These are phyloP conservation scores for Dendrolimus kikuchii DNA, from an alignment of 1,140 invertebrate species.

Conservation along the genomic window DNA sequence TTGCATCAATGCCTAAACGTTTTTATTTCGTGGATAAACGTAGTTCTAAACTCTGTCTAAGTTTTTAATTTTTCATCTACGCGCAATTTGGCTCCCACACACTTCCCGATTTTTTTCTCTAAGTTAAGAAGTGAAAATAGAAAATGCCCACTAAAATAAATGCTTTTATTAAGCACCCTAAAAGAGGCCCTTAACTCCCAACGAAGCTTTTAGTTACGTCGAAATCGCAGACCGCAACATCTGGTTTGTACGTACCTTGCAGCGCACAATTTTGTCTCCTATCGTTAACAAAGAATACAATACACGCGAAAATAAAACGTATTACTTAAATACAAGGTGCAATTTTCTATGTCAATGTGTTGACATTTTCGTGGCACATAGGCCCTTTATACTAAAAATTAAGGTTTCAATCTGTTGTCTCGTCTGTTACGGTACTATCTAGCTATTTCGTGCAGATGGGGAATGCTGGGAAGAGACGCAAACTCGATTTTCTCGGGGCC, in stretches of 20 bases:
- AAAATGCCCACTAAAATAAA: conserved; percentile 5
- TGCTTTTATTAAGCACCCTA: conserved; percentile 20
- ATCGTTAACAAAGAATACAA: conserved; percentile 17
- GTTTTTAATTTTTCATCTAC: no score
- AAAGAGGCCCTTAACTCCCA: conserved; percentile 40
- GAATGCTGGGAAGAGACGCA: conserved; percentile 42
- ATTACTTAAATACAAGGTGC: conserved; percentile 6
- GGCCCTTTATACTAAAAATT: conserved; percentile 26
- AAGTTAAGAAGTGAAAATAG: neutral
- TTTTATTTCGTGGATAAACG: no score
- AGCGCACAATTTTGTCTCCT: conserved; percentile 47
- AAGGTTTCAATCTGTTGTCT: conserved; percentile 60
- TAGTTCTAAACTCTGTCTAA: no score
- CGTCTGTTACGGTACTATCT: conserved; percentile 44
- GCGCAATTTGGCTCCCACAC: no score
- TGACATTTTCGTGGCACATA: conserved; percentile 29
- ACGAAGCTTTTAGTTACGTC: conserved; percentile 54
- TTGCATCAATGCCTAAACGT: no score
- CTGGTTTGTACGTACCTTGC: conserved; percentile 44
- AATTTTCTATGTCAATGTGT: conserved; percentile 14
- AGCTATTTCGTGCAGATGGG: conserved; percentile 57
- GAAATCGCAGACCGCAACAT: conserved; percentile 65
- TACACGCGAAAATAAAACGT: conserved; percentile 14
- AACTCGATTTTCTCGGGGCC: conserved; percentile 45
- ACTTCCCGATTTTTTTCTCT: no score